phyloP scores from a whole-genome alignment of 53 echinoderm and acorn worm genomes.

The Hippasteria phrygiana region DNA sequence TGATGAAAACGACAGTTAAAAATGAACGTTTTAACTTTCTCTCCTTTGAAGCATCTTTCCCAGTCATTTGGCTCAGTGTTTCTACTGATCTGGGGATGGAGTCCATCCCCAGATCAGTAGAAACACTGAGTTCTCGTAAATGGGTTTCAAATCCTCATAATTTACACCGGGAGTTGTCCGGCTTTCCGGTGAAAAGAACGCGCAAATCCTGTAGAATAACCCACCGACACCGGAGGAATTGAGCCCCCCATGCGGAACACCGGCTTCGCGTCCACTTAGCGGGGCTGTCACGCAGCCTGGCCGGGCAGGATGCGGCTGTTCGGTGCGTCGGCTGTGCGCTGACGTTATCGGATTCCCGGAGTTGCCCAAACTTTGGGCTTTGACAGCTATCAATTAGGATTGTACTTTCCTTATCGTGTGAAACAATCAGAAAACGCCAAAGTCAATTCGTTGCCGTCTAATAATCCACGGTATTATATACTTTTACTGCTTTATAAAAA shows the following conservation, averaged over 20 bases:
- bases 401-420: constrained; percentile 1
- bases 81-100: no score
- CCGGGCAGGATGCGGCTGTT: constrained; percentile 54
- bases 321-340: neutral
- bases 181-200: neutral
- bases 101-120: neutral
- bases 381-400: neutral
- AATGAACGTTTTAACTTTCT: no score
- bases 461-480: constrained; percentile 12
- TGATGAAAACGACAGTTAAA: no score
- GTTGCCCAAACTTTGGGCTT: constrained; percentile 1
- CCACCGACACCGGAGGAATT: neutral
- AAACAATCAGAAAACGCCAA: constrained; percentile 22
- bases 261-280: constrained; percentile 36
- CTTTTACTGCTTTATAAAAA: neutral
- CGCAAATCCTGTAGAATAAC: neutral
- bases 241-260: neutral
- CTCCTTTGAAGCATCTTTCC: no score
- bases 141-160: constrained; percentile 2
- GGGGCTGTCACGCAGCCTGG: constrained; percentile 11
- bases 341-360: constrained; percentile 50
- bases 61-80: no score
- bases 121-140: neutral
- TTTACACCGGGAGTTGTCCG: constrained; percentile 4
- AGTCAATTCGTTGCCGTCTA: neutral